These are phyloP conservation scores for Fragum fragum DNA, from an alignment of 2,888 invertebrate species.

Conservation along the genomic window DNA sequence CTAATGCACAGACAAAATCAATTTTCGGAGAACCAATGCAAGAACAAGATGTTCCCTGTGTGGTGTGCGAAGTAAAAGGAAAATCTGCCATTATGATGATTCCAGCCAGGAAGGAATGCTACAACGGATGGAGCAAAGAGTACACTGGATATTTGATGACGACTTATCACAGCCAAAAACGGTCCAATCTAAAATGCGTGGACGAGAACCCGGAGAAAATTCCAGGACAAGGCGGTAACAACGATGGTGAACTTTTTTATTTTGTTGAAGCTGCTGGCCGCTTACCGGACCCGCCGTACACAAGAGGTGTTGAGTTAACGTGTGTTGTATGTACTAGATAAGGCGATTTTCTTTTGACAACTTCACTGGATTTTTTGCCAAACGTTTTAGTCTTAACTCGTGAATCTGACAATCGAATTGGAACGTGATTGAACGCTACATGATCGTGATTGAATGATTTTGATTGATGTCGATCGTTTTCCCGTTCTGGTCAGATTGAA, in stretches of 20 bases:
- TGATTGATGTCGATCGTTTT: too few species aligned
- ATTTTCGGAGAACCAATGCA: background rate
- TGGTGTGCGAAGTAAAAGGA: background rate
- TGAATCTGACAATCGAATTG: too few species aligned
- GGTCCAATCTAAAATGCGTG: background rate
- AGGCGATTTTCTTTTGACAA: too few species aligned
- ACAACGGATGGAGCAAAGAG: background rate
- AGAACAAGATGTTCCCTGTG: constrained; percentile 14
- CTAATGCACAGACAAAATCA: background rate
- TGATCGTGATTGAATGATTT: too few species aligned
- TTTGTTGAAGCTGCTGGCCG: constrained; percentile 5
- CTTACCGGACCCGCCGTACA: background rate
- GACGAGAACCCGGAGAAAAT: constrained; percentile 11
- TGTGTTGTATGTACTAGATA: constrained; percentile 11
- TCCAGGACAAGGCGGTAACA: constrained; percentile 4
- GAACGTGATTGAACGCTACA: too few species aligned
- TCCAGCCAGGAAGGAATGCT: constrained; percentile 7
- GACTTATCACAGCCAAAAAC: background rate
- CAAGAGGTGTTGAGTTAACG: constrained; percentile 2
- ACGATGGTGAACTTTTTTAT: constrained; percentile 15
- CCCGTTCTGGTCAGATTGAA: too few species aligned
- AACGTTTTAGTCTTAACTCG: too few species aligned
- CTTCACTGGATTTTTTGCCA: too few species aligned
- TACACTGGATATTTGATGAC: constrained; percentile 19
- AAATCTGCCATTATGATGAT: background rate